Percentiles rank a stretch among this genome's conserved stretches.
phyloP scores from a whole-genome alignment of 2,113 vertebrate genomes.

The Labeo catla region DNA sequence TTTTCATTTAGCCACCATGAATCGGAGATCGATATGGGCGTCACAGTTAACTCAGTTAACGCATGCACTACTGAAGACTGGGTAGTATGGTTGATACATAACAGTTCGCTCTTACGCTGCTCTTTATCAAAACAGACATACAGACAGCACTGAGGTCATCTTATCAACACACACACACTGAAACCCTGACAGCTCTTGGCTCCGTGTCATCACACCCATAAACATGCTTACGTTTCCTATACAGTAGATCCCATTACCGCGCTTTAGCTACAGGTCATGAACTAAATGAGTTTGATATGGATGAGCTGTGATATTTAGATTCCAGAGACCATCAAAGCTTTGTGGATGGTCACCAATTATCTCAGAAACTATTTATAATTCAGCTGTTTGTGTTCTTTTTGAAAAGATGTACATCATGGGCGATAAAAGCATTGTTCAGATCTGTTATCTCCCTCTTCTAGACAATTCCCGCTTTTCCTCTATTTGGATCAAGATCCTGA shows the following conservation, averaged over 20 bases:
- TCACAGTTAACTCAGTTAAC: slow-evolving; percentile 37
- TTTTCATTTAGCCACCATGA: slow-evolving; percentile 45
- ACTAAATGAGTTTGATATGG: background rate
- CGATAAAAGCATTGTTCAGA: background rate
- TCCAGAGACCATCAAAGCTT: background rate
- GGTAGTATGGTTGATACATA: slow-evolving; percentile 47
- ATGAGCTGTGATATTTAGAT: background rate
- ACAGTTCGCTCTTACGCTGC: slow-evolving; percentile 40
- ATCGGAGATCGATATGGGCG: slow-evolving; percentile 43
- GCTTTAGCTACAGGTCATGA: background rate
- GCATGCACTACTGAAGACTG: slow-evolving; percentile 7
- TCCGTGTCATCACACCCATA: slow-evolving; percentile 39
- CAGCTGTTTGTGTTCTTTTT: background rate
- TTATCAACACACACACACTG: slow-evolving; percentile 70
- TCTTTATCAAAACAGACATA: slow-evolving; percentile 65
- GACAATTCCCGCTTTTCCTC: slow-evolving; percentile 61
- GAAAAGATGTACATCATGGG: background rate
- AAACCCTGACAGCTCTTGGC: slow-evolving; percentile 51
- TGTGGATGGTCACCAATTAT: background rate
- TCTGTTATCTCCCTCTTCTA: slow-evolving; percentile 49
- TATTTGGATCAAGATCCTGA: slow-evolving; percentile 37
- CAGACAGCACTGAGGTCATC: slow-evolving; percentile 45
- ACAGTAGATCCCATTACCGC: background rate
- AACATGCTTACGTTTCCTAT: slow-evolving; percentile 37
- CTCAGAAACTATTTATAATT: slow-evolving; percentile 1